Evolutionary conservation across 2,797 vertebrate species (phyloP), one percentile per base, ranked within the genome.

Genomic region (Artibeus lituratus): DNA sequence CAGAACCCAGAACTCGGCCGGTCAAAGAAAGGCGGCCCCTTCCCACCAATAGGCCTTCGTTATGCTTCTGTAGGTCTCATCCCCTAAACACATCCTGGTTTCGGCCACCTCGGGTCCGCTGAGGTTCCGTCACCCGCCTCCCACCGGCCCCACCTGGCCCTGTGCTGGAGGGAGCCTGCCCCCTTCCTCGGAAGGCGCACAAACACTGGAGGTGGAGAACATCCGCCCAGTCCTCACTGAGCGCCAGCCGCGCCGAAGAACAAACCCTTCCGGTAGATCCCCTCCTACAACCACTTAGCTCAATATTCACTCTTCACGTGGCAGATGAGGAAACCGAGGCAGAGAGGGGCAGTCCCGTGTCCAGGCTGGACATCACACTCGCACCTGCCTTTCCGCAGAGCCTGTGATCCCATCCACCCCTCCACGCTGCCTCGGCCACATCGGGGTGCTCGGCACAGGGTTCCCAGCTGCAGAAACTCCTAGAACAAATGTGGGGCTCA

Each of bases 381-480:
- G 1, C 7, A 0, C 11, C 78, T 12, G 18, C 72, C n/a, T 62
- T 42, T 22, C 21, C 59, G 32, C 7, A 44, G 73, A 44, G 29
- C 35, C 59, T 3, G 22, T 2, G 22, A 35, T 21, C 47, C 7
- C 14, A 22, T 3, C 51, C 49, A 37, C 3, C 44, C 0, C 35
- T 10, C 47, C 70, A 10, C 0, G 0, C 35, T 18, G 29, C 18
- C 3, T 37, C 8, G 7, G 47, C 73, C 47, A 65, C 2, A 0
- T 0, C 1, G 10, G 26, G 7, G 24, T 10, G 5, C 16, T 1
- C 7, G 9, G 10, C 9, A 10, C 26, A 1, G 47, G 42, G 37
- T 24, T 22, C 53, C 88, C 67, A 11, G 44, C 10, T 3, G 10
- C 32, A 65, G 72, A 35, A 8, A 8, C 42, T 24, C 24, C 51